Base-by-base conservation (phyloP, 1,140 invertebrate genomes). In the Thalassaphorura encarpata region DNA sequence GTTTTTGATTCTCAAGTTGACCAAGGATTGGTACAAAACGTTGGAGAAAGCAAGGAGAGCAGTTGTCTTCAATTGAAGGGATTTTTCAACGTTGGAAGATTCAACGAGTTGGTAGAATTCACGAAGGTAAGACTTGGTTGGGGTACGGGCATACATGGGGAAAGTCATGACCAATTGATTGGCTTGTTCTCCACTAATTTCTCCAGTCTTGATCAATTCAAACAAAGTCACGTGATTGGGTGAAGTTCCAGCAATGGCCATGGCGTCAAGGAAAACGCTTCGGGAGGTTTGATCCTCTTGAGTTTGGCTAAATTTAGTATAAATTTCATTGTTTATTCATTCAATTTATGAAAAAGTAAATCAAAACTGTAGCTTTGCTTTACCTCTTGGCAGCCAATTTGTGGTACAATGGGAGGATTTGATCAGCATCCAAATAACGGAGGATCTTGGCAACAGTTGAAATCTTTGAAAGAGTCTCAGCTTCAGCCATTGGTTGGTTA, bases 1-100 rank as follows among this genome's bases (percentile, higher is more conserved):
- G 47, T 58, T 43, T 28, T 59, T 62, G 43, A 57, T 58, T 1
- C 52, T 46, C 4, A 54, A 50, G 52, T 66, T 66, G 53, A 66
- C 48, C 29, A 63, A 67, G 31, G 67, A 61, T 54, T 67, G 46
- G 61, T 66, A 47, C 29, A 64, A 36, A 19, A 67, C 26, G 42
- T 33, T 58, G 23, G 48, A 33, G 36, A 64, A 52, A 31, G 66
- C 48, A 13, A 67, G 54, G 29, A 61, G 49, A 16, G 58, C 58
- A 31, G 63, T 66, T 29, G 57, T 56, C 45, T 61, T 62, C 36
- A 64, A 29, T 50, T 65, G 62, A n/a, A n/a, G n/a, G n/a, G n/a
- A n/a, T n/a, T n/a, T 23, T 43, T 42, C 59, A 40, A 6, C 48
- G 46, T n/a, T 62, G 28, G 2, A 62, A 63, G 1, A 39, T 33